Base-by-base conservation (phyloP, 2,797 vertebrate species). In the Yasuhikotakia modesta region DNA sequence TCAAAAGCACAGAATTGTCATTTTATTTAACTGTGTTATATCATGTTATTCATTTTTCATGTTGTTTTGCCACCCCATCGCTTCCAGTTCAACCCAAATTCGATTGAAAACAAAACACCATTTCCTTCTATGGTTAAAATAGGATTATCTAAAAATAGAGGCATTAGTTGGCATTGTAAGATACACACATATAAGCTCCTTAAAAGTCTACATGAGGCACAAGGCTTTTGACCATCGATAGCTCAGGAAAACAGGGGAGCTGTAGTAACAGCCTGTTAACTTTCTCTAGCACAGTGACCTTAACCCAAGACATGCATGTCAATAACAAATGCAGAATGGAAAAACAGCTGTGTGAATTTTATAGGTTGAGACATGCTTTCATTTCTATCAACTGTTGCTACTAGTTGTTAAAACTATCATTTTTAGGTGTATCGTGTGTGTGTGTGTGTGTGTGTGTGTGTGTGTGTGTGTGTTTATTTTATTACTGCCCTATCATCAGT, bases 131-230 rank as follows among this genome's bases (percentile, higher is more conserved):
- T 84, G 75, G 85, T 87, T 89, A 90, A 86, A 90, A 88, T 87
- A 87, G 90, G 91, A 91, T 92, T 90, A 92, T 89, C 90, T 93
- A 92, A 92, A 91, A 92, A 92, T 92, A 93, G 89, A 81, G 85
- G 88, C 69, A 87, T 92, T 91, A 92, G 86, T 89, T 87, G 87
- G 80, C 78, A 87, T 90, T 85, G 90, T 90, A 89, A 87, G 82
- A 87, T 76, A 85, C 84, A 85, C 79, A 80, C 81, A 82, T 81
- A 70, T 88, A 91, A 91, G 89, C 88, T 89, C 81, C 85, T 88
- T 90, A 90, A 84, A 82, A 81, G 85, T 87, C 84, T 86, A 57
- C 73, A 81, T 79, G 70, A n/a, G n/a, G n/a, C n/a, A n/a, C n/a
- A n/a, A n/a, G n/a, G n/a, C n/a, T n/a, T n/a, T n/a, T n/a, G n/a